A percentile compares a stretch with the other conserved stretches of the same genome.
phyloP scores from a whole-genome alignment of 2,113 vertebrate species.

The Canis aureus region DNA sequence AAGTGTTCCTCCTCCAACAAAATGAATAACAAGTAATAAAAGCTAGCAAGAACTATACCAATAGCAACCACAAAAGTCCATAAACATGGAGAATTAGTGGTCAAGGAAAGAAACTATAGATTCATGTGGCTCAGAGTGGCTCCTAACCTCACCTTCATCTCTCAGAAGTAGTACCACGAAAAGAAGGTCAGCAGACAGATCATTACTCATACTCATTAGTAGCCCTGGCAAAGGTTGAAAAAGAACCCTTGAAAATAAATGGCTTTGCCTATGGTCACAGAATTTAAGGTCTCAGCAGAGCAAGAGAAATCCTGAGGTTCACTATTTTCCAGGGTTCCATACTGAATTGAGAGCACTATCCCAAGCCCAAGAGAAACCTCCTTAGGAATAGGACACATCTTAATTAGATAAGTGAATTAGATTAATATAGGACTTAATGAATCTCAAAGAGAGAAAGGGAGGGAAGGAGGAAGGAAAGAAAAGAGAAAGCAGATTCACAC shows the following conservation, averaged over 20 bases:
- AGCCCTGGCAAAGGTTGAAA: background rate
- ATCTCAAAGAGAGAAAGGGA: background rate
- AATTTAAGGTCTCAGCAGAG: background rate
- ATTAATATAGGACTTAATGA: background rate
- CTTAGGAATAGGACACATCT: background rate
- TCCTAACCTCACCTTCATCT: background rate
- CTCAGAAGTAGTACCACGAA: background rate
- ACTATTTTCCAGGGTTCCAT: background rate
- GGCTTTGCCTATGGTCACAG: background rate
- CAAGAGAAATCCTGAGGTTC: background rate
- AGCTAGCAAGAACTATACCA: background rate
- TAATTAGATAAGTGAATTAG: background rate
- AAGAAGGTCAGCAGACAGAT: background rate
- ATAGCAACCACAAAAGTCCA: background rate
- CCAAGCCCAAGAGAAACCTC: background rate
- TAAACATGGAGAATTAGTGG: background rate
- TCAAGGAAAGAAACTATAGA: background rate
- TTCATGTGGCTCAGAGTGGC: background rate
- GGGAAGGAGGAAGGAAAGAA: background rate
- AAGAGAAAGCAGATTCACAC: background rate
- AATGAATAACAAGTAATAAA: slow-evolving; percentile 42
- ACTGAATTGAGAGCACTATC: background rate
- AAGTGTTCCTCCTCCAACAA: background rate
- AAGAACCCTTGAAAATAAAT: slow-evolving; percentile 17
- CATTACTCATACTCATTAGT: background rate